Evolutionary conservation across 35 echinoderm and acorn worm genomes (phyloP).

Genomic region (Heliocidaris erythrogramma): DNA sequence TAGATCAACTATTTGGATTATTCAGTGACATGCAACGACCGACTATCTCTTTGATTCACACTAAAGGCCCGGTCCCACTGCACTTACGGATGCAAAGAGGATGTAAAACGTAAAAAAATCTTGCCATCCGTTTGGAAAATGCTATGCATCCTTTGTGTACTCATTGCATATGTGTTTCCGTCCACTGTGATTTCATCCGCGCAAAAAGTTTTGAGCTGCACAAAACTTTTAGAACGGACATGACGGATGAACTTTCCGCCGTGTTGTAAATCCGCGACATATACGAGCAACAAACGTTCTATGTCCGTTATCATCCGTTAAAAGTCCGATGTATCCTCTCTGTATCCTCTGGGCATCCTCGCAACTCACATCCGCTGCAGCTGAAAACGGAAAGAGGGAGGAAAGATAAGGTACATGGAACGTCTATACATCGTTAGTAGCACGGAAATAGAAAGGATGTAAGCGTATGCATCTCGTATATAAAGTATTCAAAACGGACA

Average conservation of each 20-base stretch:
- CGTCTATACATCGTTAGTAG: slow-evolving; percentile 25
- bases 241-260: no score
- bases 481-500: slow-evolving; percentile 25
- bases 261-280: no score
- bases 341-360: slow-evolving; percentile 1
- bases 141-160: no score
- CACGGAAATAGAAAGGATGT: slow-evolving; percentile 30
- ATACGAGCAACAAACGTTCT: no score
- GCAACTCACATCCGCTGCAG: neutral
- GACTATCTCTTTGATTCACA: no score
- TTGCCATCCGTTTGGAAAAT: no score
- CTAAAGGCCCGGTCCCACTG: slow-evolving; percentile 20
- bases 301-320: no score
- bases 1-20: no score
- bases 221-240: slow-evolving; percentile 42
- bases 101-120: no score
- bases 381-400: slow-evolving; percentile 10
- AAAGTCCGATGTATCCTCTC: no score
- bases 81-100: slow-evolving; percentile 28
- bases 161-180: no score
- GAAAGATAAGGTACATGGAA: slow-evolving; percentile 3
- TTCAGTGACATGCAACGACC: no score
- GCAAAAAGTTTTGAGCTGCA: slow-evolving; percentile 27
- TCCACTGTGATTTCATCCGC: slow-evolving; percentile 33
- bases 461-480: slow-evolving; percentile 30